These are phyloP conservation scores for Natator depressus DNA, from an alignment of 2,113 vertebrate genomes.

Conservation along the genomic window DNA sequence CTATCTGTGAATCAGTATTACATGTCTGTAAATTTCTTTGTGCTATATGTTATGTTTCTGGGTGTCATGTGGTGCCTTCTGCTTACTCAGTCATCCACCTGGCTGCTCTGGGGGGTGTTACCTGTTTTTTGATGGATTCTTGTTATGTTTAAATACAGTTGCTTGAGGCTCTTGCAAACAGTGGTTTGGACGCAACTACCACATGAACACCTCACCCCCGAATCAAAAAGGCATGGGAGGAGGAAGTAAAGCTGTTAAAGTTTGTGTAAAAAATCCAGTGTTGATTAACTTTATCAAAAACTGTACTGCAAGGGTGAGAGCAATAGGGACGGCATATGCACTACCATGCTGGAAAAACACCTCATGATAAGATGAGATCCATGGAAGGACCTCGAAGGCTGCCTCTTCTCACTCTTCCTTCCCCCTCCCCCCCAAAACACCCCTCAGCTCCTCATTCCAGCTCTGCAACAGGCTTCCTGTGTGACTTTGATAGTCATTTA, in stretches of 20 bases:
- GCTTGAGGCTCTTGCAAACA: constrained; percentile 5
- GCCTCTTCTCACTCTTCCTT: neutral
- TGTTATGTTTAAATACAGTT: neutral
- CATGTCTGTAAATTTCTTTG: neutral
- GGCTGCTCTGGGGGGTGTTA: neutral
- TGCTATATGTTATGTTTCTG: neutral
- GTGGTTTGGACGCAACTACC: neutral
- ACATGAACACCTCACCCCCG: neutral
- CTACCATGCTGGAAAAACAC: neutral
- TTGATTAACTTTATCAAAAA: neutral
- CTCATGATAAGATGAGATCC: neutral
- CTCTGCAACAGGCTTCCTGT: neutral
- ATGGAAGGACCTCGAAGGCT: neutral
- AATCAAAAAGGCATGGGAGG: neutral
- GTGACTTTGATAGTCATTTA: neutral
- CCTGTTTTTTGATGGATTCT: neutral
- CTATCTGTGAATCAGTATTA: neutral
- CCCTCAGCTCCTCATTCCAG: neutral
- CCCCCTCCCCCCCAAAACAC: too few species aligned
- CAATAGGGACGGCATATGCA: neutral
- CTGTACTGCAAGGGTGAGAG: neutral
- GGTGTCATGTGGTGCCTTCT: neutral
- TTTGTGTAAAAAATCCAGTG: neutral
- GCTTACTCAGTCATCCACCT: neutral
- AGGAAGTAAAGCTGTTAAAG: neutral